These are phyloP conservation scores for Ceratitis capitata DNA, from an alignment of 1,140 invertebrate species.

Conservation along the genomic window DNA sequence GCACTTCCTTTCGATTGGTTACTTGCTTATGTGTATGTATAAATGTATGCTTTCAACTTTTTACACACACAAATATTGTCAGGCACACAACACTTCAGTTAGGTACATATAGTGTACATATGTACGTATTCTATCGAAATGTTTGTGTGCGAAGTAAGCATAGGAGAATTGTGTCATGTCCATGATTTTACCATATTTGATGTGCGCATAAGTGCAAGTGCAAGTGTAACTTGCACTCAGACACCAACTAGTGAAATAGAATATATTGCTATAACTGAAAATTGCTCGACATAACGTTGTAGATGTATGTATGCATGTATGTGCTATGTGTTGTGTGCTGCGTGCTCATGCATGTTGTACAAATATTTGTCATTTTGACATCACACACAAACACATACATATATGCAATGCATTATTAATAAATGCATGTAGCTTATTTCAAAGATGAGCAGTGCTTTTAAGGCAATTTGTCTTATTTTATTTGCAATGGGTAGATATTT, in stretches of 20 bases:
- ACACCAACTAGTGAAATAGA: not conserved
- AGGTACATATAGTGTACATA: not conserved
- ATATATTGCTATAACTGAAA: not conserved
- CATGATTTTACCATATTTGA: constrained; percentile 27
- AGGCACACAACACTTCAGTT: not conserved
- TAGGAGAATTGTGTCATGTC: not conserved
- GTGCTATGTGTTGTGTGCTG: too few relatives aligned
- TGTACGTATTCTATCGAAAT: not conserved
- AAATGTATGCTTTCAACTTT: not conserved
- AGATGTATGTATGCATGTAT: not conserved
- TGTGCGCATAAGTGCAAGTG: not conserved
- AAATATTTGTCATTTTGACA: not conserved
- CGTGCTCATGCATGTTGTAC: not conserved
- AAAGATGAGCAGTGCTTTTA: constrained; percentile 12
- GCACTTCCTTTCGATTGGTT: constrained; percentile 29
- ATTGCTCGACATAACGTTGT: not conserved
- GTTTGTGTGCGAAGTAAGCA: not conserved
- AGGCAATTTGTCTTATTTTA: not conserved
- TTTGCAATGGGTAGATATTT: not conserved
- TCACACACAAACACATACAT: not conserved
- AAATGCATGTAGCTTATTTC: constrained; percentile 1
- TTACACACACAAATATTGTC: not conserved
- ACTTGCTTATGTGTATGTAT: too few relatives aligned
- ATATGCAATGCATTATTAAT: not conserved
- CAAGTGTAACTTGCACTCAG: constrained; percentile 7